phyloP scores from a whole-genome alignment of 2,888 invertebrate species.

The Thyatira batis region DNA sequence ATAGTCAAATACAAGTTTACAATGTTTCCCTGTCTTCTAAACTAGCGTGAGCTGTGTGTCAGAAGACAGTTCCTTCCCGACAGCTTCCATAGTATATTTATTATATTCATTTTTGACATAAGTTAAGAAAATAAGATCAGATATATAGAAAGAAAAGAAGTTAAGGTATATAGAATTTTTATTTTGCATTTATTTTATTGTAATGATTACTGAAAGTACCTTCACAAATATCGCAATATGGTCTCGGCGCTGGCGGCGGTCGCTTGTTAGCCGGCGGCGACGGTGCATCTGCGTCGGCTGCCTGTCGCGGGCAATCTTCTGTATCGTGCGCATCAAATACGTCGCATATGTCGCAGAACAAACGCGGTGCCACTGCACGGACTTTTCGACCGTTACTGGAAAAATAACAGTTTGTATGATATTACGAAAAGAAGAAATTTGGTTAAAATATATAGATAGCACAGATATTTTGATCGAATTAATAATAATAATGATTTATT shows the following conservation, averaged over 20 bases:
- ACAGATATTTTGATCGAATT: no score
- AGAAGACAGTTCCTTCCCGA: no score
- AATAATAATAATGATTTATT: no score
- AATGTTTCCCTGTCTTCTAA: no score
- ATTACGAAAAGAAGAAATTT: not conserved
- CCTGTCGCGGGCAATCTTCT: conserved; percentile 96
- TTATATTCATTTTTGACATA: not conserved
- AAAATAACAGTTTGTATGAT: conserved; percentile 1
- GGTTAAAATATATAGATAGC: not conserved
- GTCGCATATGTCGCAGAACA: conserved; percentile 99
- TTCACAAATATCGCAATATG: conserved; percentile 97
- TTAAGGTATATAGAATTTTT: not conserved
- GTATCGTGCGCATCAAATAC: conserved; percentile 98
- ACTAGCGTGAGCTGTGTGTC: no score
- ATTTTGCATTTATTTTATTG: not conserved
- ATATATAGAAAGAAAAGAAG: not conserved
- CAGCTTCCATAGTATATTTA: no score
- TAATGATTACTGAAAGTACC: conserved; percentile 74
- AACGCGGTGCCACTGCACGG: conserved; percentile 86
- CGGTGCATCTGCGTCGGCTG: conserved; percentile 80
- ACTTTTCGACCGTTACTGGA: conserved; percentile 77
- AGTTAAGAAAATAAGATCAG: not conserved
- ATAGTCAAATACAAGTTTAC: no score
- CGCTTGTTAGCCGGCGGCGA: conserved; percentile 39
- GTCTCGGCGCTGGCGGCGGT: conserved; percentile 79